These are phyloP conservation scores for Homarus americanus DNA, from an alignment of 1,140 invertebrate species.

Conservation along the genomic window DNA sequence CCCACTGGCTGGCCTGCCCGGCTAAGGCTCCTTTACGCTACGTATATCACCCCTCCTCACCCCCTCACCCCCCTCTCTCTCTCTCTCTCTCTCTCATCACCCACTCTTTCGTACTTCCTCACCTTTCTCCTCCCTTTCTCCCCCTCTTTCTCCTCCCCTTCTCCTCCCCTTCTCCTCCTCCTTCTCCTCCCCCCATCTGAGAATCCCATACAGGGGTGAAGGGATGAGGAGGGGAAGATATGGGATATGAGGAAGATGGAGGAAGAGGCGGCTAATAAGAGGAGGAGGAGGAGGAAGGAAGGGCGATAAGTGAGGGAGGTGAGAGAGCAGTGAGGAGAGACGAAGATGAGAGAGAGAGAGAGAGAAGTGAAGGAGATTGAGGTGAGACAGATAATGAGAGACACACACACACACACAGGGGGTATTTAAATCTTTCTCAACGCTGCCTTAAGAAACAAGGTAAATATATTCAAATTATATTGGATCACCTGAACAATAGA, in stretches of 20 bases:
- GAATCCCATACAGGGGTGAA: neutral
- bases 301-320: neutral
- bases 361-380: too few species aligned
- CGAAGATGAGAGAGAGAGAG: too few species aligned
- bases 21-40: slow-evolving; percentile 53
- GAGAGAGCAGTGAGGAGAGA: neutral
- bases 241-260: neutral
- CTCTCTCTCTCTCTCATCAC: neutral
- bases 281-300: neutral
- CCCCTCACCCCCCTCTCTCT: neutral
- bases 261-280: neutral
- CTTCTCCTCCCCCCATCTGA: neutral
- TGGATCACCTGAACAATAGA: too few species aligned
- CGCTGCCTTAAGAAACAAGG: too few species aligned
- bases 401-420: too few species aligned
- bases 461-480: too few species aligned
- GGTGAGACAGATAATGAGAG: too few species aligned
- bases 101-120: neutral
- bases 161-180: neutral
- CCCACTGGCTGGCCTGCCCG: slow-evolving; percentile 32
- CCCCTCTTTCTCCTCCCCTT: neutral
- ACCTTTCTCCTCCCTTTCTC: neutral
- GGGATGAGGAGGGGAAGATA: neutral
- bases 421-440: too few species aligned
- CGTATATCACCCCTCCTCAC: slow-evolving; percentile 38